Evolutionary conservation across 2,888 invertebrate species (phyloP), one percentile per base, ranked within the genome.

Genomic region (Pammene aurita): DNA sequence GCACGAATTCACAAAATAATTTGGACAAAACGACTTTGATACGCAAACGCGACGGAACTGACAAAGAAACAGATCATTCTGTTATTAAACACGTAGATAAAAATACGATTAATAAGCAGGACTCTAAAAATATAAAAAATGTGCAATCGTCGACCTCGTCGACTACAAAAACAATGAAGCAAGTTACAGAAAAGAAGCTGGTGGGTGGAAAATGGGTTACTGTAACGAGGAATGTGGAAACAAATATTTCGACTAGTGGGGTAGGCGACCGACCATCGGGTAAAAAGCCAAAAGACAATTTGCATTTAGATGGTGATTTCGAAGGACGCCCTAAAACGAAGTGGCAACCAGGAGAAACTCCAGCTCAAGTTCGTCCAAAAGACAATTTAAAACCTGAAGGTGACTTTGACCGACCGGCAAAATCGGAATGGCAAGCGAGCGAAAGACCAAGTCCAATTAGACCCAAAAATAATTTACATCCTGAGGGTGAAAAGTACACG

Each of bases 161-260:
- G 73, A 93, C 93, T 67, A 94, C 90, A 52, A 93, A 94, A 77
- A 90, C 90, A 41, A 93, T 93, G 75, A 90, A 93, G 76, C 90
- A 90, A 76, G 88, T 93, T 72, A 93, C 94, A n/a, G 94, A 92
- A 81, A 94, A 93, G 80, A 93, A 93, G 77, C 84, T 93, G 42
- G 88, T 91, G 55, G 90, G 85, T 44, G 93, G 92, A 41, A 93
- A 93, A 72, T 92, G 87, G 82, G 87, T 92, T 7, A 88, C 93
- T 16, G 94, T 94, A 70, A 94, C 93, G 66, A 87, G 94, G 74
- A 93, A 95, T 77, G 94, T 94, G 84, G 95, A 95, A 84, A 96
- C 96, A 0, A 95, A 95, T 70, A 94, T 96, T 66, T 44, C 41
- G 11, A 41, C 46, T 34, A 66, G 60, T 14, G 60, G 41, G 44